Evolutionary conservation across 2,888 invertebrate genomes (phyloP).

Genomic region (Amphiduros pacificus): DNA sequence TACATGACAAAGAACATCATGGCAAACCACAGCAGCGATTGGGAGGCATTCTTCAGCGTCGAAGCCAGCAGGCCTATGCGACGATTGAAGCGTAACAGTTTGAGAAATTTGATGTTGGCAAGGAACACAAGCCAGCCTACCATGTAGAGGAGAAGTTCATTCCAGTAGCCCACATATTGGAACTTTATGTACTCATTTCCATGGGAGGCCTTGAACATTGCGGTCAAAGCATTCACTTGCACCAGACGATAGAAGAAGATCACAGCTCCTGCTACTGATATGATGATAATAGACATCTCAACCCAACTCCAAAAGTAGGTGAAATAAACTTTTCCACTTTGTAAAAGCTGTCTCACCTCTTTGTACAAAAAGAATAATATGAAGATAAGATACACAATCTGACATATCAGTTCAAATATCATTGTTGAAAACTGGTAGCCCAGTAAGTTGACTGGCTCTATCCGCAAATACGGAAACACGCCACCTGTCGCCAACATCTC

Average conservation of each 20-base stretch:
- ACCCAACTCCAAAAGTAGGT: conserved; percentile 49
- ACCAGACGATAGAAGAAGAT: conserved; percentile 52
- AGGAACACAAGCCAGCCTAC: conserved; percentile 62
- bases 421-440: conserved; percentile 35
- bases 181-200: conserved; percentile 58
- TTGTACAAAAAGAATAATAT: conserved; percentile 56
- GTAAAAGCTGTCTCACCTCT: conserved; percentile 47
- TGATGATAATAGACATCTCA: conserved; percentile 44
- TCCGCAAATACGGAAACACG: conserved; percentile 46
- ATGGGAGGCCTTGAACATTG: conserved; percentile 57
- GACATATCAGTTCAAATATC: conserved; percentile 31
- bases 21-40: conserved; percentile 51
- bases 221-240: conserved; percentile 53
- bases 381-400: conserved; percentile 46
- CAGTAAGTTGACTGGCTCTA: conserved; percentile 56
- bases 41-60: conserved; percentile 47
- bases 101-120: conserved; percentile 62
- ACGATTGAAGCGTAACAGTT: conserved; percentile 53
- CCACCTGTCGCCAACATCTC: conserved; percentile 55
- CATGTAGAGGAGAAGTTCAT: conserved; percentile 61
- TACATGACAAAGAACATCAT: conserved; percentile 57
- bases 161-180: conserved; percentile 60
- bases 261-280: conserved; percentile 51
- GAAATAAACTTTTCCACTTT: conserved; percentile 50
- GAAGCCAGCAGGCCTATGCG: conserved; percentile 43